Percentiles rank a stretch among this genome's conserved stretches.
phyloP scores from a whole-genome alignment of 2,113 vertebrate species.

The Hemibates koningsi region DNA sequence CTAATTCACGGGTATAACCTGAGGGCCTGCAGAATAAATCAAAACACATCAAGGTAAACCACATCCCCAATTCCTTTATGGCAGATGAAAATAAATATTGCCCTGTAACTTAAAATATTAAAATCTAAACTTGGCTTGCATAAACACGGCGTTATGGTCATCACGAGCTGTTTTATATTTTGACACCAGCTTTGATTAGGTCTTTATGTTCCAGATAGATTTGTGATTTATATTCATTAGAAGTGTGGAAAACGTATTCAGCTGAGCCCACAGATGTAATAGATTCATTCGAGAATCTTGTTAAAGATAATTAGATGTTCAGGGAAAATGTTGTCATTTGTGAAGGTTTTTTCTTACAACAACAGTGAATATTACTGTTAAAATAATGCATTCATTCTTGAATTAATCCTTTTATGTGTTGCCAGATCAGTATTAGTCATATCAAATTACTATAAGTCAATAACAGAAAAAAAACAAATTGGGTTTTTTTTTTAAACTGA shows the following conservation, averaged over 20 bases:
- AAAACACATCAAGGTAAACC: slow-evolving; percentile 68
- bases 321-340: not conserved
- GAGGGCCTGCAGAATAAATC: slow-evolving; percentile 62
- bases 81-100: slow-evolving; percentile 46
- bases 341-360: not conserved
- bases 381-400: not conserved
- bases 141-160: not conserved
- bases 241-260: not conserved
- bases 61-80: slow-evolving; percentile 57
- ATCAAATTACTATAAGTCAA: not conserved
- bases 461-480: not conserved
- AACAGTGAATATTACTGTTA: not conserved
- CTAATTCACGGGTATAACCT: slow-evolving; percentile 61
- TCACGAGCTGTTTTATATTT: not conserved
- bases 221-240: not conserved
- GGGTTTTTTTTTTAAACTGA: not conserved
- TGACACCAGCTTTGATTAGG: slow-evolving; percentile 12
- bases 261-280: not conserved
- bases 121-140: slow-evolving; percentile 23
- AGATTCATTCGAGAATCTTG: not conserved
- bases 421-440: not conserved
- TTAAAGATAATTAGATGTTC: not conserved
- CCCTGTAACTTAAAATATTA: slow-evolving; percentile 50
- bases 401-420: not conserved
- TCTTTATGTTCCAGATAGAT: slow-evolving; percentile 3